phyloP scores from a whole-genome alignment of 2,797 vertebrate species.

The Manis javanica region DNA sequence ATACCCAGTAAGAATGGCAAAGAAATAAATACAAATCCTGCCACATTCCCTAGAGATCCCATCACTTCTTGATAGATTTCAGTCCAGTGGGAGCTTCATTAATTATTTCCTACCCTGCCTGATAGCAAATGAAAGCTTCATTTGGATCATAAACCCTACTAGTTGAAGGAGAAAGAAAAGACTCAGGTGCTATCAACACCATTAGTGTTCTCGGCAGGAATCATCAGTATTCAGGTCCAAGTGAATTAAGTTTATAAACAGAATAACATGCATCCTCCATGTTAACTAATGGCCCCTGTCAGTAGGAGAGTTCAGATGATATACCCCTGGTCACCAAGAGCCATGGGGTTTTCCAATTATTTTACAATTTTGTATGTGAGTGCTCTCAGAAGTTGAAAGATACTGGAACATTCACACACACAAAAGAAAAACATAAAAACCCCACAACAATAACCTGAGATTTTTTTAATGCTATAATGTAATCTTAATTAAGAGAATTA shows the following conservation, averaged over 20 bases:
- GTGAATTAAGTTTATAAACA: conserved; percentile 25
- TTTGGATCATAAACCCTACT: conserved; percentile 55
- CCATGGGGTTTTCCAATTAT: neutral
- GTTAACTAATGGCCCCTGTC: neutral
- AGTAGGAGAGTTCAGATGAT: neutral
- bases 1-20: neutral
- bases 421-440: neutral
- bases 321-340: neutral
- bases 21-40: conserved; percentile 21
- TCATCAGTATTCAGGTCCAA: neutral
- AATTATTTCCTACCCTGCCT: conserved; percentile 73
- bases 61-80: conserved; percentile 54
- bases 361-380: neutral
- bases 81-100: conserved; percentile 61
- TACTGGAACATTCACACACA: neutral
- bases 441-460: neutral
- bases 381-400: neutral
- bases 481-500: conserved; percentile 33
- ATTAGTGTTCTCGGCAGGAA: conserved; percentile 31
- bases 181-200: conserved; percentile 60
- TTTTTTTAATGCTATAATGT: neutral
- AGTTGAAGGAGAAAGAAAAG: conserved; percentile 67
- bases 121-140: conserved; percentile 68
- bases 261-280: neutral
- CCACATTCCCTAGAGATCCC: neutral